A percentile compares a stretch with the other conserved stretches of the same genome.
Evolutionary conservation across 1,140 invertebrate species (phyloP).

Genomic region (Nilaparvata lugens): DNA sequence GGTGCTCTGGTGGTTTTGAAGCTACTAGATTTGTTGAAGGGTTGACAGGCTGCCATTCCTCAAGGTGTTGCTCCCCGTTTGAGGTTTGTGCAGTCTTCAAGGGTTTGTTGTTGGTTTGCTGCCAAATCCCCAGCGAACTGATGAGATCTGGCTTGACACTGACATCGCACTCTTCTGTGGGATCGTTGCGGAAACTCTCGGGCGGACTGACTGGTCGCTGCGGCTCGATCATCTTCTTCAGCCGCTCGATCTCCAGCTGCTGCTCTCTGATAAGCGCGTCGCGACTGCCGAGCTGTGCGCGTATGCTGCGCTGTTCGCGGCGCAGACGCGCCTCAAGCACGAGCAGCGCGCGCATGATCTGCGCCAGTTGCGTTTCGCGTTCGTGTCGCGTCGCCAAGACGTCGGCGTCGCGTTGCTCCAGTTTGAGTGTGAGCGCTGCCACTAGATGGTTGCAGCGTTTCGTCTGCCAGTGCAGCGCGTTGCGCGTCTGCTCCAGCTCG

Average conservation of each 20-base stretch:
- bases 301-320: constrained; percentile 63
- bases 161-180: constrained; percentile 33
- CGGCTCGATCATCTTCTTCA: constrained; percentile 39
- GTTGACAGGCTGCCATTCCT: no score
- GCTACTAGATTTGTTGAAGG: no score
- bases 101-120: no score
- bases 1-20: no score
- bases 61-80: no score
- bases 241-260: constrained; percentile 53
- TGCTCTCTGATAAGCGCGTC: constrained; percentile 59
- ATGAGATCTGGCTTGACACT: constrained; percentile 29
- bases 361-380: constrained; percentile 54
- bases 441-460: constrained; percentile 45
- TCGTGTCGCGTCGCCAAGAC: constrained; percentile 47
- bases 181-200: constrained; percentile 41
- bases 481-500: constrained; percentile 41
- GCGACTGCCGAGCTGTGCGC: constrained; percentile 54
- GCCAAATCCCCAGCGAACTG: constrained; percentile 23
- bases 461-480: constrained; percentile 39
- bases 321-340: constrained; percentile 58
- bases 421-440: constrained; percentile 45
- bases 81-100: no score
- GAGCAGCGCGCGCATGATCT: constrained; percentile 55
- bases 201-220: constrained; percentile 22
- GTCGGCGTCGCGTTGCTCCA: constrained; percentile 48